A percentile compares a stretch with the other conserved stretches of the same genome.
phyloP scores from a whole-genome alignment of 2,797 vertebrate species.

The Anomalospiza imberbis region DNA sequence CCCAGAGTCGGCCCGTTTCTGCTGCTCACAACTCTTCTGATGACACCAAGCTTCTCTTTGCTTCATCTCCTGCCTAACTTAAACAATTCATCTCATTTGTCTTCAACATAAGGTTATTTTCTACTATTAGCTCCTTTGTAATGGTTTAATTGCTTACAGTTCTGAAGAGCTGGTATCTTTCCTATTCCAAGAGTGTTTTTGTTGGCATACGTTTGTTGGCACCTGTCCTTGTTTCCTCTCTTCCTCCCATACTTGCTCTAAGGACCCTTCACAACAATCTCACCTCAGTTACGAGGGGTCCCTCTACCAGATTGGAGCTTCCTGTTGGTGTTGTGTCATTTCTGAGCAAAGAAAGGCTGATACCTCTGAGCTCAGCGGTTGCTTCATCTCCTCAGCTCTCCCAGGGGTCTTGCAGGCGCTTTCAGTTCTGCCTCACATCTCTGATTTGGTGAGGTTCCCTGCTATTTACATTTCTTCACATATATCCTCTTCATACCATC shows the following conservation, averaged over 20 bases:
- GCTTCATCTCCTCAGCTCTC: constrained; percentile 24
- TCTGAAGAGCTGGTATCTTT: background rate
- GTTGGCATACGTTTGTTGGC: background rate
- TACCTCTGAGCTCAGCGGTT: background rate
- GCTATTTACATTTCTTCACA: constrained; percentile 38
- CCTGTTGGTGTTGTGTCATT: background rate
- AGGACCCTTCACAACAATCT: background rate
- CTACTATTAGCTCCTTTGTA: background rate
- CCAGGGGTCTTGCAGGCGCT: background rate
- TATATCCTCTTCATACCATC: constrained; percentile 32
- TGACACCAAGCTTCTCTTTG: background rate
- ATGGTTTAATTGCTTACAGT: background rate
- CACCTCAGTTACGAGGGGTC: accelerated
- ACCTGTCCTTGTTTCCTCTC: background rate
- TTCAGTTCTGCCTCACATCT: constrained; percentile 7
- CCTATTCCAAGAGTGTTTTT: background rate
- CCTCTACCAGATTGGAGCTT: background rate
- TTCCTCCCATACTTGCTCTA: background rate
- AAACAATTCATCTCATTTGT: background rate
- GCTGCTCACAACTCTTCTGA: background rate
- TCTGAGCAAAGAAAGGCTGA: background rate
- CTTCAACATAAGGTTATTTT: background rate
- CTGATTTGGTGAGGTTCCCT: constrained; percentile 18
- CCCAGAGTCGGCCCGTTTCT: background rate
- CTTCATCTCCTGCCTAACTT: background rate